Percentiles rank a stretch among this genome's conserved stretches.
Conservation (phyloP, 2,888 invertebrate genomes). For the Hydriomena furcata region DNA sequence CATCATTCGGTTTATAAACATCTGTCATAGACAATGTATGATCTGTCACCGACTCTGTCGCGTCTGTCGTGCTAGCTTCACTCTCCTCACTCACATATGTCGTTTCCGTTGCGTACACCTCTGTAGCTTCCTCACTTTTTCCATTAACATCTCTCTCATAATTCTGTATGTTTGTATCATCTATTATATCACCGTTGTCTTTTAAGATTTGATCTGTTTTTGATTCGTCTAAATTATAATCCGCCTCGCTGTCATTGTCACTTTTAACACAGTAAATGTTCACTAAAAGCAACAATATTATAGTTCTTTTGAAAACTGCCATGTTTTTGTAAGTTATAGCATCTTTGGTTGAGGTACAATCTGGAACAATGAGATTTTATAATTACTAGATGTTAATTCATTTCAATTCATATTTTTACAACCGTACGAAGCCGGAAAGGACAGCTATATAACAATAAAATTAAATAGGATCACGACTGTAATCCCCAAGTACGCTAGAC, state of each 20-base stretch:
- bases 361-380: constrained; percentile 26
- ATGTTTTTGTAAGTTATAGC: constrained; percentile 31
- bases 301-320: constrained; percentile 32
- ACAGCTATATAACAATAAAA: no score
- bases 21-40: constrained; percentile 28
- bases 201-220: constrained; percentile 29
- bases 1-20: constrained; percentile 32
- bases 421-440: no score
- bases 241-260: constrained; percentile 31
- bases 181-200: constrained; percentile 28
- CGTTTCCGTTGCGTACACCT: constrained; percentile 9
- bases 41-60: constrained; percentile 17
- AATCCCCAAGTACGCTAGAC: no score
- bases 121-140: constrained; percentile 5
- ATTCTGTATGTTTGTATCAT: constrained; percentile 32
- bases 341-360: constrained; percentile 16
- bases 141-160: constrained; percentile 27
- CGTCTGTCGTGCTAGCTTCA: constrained; percentile 7
- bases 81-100: constrained; percentile 5
- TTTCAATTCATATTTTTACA: no score
- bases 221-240: constrained; percentile 28
- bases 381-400: no score
- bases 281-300: constrained; percentile 30
- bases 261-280: constrained; percentile 21
- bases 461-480: no score